These are phyloP conservation scores for Hestina assimilis DNA, from an alignment of 1,140 invertebrate genomes.

Conservation along the genomic window DNA sequence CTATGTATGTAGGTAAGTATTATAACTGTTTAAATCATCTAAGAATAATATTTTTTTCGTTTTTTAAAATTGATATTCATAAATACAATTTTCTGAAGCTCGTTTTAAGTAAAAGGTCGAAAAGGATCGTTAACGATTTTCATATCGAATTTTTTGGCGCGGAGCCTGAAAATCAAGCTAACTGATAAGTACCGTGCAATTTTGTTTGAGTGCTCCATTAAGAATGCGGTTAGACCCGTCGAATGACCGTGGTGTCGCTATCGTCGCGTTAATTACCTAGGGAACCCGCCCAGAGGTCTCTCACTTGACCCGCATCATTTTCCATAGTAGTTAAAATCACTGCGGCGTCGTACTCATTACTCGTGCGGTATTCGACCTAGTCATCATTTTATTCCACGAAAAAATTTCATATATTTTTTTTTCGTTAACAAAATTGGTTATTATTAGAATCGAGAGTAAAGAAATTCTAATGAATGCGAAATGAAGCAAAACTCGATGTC, in stretches of 20 bases:
- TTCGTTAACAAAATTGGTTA: too few species aligned
- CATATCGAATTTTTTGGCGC: conserved; percentile 14
- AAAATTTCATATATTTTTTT: background rate
- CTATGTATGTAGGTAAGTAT: too few species aligned
- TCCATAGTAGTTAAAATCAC: conserved; percentile 13
- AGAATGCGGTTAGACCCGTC: conserved; percentile 16
- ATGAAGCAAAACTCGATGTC: too few species aligned
- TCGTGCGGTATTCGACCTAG: conserved; percentile 6
- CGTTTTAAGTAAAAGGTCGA: background rate
- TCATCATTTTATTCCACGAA: background rate
- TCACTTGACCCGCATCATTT: conserved; percentile 17
- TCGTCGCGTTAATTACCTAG: conserved; percentile 17
- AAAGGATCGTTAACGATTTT: background rate
- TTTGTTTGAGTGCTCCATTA: conserved; percentile 15
- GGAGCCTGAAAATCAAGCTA: conserved; percentile 6
- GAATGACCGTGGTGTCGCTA: conserved; percentile 9
- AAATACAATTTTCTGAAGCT: too few species aligned
- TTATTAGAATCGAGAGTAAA: too few species aligned
- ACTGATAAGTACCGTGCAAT: conserved; percentile 17
- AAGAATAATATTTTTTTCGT: too few species aligned
- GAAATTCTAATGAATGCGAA: too few species aligned
- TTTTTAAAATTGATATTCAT: too few species aligned
- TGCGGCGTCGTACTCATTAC: conserved; percentile 2
- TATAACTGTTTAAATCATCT: too few species aligned
- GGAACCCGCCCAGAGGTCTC: background rate